Percentiles rank a stretch among this genome's conserved stretches.
These are phyloP conservation scores for Callimorpha dominula DNA, from an alignment of 2,888 invertebrate genomes.

Conservation along the genomic window DNA sequence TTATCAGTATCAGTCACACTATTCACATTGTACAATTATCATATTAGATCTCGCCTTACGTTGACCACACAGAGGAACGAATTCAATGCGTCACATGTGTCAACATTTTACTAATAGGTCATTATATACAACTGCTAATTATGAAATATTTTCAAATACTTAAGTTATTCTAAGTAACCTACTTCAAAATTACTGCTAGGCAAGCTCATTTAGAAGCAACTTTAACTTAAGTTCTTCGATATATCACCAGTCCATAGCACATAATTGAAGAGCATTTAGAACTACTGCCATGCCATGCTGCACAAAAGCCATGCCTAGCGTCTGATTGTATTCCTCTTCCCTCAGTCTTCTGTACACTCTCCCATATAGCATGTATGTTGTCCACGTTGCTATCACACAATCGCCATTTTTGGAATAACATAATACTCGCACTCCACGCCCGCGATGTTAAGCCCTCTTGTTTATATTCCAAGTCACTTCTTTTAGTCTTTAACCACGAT, in stretches of 20 bases:
- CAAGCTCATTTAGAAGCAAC: not conserved
- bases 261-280: too few relatives aligned
- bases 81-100: not conserved
- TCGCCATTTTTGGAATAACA: too few relatives aligned
- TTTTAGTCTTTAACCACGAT: too few relatives aligned
- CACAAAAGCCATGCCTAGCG: too few relatives aligned
- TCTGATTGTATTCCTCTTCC: too few relatives aligned
- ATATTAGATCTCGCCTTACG: not conserved
- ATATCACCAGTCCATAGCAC: too few relatives aligned
- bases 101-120: not conserved
- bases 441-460: not conserved
- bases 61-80: not conserved
- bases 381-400: too few relatives aligned
- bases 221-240: not conserved
- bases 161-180: not conserved
- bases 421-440: too few relatives aligned
- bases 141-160: not conserved
- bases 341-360: too few relatives aligned
- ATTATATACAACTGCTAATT: not conserved
- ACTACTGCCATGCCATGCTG: too few relatives aligned
- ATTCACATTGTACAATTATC: not conserved
- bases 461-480: too few relatives aligned
- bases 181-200: not conserved
- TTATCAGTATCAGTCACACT: not conserved
- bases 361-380: too few relatives aligned